phyloP scores from a whole-genome alignment of 2,113 vertebrate genomes.

The Ibidorhyncha struthersii region DNA sequence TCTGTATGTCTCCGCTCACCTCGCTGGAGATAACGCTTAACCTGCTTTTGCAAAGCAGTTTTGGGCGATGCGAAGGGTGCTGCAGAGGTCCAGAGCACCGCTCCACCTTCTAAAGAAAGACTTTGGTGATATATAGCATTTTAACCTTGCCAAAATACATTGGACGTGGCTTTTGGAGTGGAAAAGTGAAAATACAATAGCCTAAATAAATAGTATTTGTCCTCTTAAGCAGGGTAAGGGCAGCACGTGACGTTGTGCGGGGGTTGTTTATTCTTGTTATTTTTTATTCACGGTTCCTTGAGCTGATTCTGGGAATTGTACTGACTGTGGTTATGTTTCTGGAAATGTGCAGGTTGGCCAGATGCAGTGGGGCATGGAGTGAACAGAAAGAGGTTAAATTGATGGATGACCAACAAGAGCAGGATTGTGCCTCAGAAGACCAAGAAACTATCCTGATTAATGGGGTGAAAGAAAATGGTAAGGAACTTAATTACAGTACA shows the following conservation, averaged over 20 bases:
- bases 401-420: slow-evolving; percentile 97
- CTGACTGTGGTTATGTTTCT: slow-evolving; percentile 75
- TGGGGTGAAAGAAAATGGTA: slow-evolving; percentile 89
- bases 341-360: slow-evolving; percentile 84
- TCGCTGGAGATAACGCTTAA: neutral
- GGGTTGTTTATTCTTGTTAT: neutral
- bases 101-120: neutral
- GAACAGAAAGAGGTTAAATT: slow-evolving; percentile 86
- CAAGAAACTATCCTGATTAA: slow-evolving; percentile 87
- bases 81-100: neutral
- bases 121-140: neutral
- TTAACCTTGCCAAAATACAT: neutral
- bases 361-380: slow-evolving; percentile 87
- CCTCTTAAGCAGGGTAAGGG: neutral
- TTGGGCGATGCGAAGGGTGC: neutral
- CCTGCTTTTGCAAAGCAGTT: neutral
- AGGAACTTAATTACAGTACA: slow-evolving; percentile 69
- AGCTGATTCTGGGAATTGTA: slow-evolving; percentile 40
- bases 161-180: neutral
- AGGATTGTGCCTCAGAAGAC: slow-evolving; percentile 87
- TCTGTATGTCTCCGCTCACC: neutral
- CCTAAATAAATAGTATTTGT: slow-evolving; percentile 1
- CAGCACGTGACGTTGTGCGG: neutral
- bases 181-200: neutral
- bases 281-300: slow-evolving; percentile 29